Conservation (phyloP, 2,113 vertebrate species). For the Coturnix japonica region DNA sequence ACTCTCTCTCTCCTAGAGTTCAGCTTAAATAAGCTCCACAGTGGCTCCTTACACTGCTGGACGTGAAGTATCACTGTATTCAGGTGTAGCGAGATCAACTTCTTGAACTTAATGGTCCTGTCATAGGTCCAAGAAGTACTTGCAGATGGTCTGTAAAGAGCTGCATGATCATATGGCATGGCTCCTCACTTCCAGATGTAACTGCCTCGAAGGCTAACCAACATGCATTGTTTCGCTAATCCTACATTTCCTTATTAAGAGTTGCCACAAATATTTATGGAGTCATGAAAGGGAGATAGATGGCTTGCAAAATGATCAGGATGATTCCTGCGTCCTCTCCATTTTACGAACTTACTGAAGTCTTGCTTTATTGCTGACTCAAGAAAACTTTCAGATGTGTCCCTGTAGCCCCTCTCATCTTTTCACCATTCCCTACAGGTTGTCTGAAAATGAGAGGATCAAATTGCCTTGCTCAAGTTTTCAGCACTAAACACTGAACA, state of each 20-base stretch:
- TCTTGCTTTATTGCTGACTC: neutral
- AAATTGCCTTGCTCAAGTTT: conserved; percentile 26
- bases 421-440: neutral
- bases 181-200: conserved; percentile 40
- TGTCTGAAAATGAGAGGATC: neutral
- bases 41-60: neutral
- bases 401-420: conserved; percentile 10
- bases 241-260: conserved; percentile 65
- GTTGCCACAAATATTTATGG: conserved; percentile 36
- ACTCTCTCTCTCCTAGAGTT: neutral
- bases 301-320: conserved; percentile 8
- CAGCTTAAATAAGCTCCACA: neutral
- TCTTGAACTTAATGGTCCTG: neutral
- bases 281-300: conserved; percentile 58
- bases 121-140: neutral
- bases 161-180: neutral
- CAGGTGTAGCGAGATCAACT: neutral
- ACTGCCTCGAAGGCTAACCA: conserved; percentile 19
- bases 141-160: neutral
- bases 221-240: conserved; percentile 5
- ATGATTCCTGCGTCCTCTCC: neutral
- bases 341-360: neutral
- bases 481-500: conserved; percentile 31
- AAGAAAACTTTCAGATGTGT: conserved; percentile 17
- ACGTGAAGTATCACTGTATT: neutral